Percentiles rank a stretch among this genome's conserved stretches.
Evolutionary conservation across 2,113 vertebrate genomes (phyloP).

Genomic region (Protobothrops mucrosquamatus): DNA sequence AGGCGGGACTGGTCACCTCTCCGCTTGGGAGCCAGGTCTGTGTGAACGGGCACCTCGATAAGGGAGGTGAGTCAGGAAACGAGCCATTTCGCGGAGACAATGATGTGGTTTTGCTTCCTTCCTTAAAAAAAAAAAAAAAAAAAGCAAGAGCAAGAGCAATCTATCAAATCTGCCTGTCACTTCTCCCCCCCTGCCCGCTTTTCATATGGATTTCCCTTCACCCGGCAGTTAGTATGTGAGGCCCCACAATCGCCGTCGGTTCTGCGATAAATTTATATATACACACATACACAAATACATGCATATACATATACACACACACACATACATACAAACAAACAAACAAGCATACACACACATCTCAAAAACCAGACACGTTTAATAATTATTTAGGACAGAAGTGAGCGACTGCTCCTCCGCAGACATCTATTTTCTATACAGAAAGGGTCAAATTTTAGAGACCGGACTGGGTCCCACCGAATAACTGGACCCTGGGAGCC

Average conservation of each 20-base stretch:
- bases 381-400: neutral
- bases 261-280: neutral
- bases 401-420: neutral
- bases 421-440: neutral
- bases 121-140: neutral
- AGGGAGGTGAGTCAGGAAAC: neutral
- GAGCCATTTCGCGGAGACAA: neutral
- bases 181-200: too few relatives aligned
- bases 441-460: neutral
- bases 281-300: neutral
- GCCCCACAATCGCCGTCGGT: neutral
- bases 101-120: neutral
- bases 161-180: neutral
- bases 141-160: neutral
- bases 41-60: neutral
- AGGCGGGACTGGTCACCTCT: neutral
- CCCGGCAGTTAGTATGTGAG: neutral
- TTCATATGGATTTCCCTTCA: neutral
- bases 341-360: accelerated
- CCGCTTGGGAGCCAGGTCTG: neutral
- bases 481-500: neutral
- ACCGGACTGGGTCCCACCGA: neutral
- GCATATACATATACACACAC: neutral
- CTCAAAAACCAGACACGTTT: neutral
- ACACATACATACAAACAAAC: accelerated